Evolutionary conservation across 2,888 invertebrate species (phyloP).

Genomic region (Sabatieria punctata): DNA sequence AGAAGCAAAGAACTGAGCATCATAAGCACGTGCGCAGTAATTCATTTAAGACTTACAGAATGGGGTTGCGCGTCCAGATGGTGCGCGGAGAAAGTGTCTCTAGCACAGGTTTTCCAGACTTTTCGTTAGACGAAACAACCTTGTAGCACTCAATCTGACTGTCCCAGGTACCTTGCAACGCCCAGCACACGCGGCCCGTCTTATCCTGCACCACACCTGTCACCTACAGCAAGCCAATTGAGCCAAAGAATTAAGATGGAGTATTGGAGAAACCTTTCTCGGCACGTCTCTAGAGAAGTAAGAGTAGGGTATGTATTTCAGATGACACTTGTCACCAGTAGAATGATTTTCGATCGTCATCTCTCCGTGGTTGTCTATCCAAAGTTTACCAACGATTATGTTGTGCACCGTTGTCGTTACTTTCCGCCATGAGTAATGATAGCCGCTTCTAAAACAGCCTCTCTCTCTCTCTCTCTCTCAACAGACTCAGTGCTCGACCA

Average conservation of each 20-base stretch:
- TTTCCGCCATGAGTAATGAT: constrained; percentile 94
- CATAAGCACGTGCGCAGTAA: too few relatives aligned
- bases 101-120: constrained; percentile 49
- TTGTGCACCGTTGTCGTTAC: constrained; percentile 97
- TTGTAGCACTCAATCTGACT: constrained; percentile 83
- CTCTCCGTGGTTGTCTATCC: constrained; percentile 99
- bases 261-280: too few relatives aligned
- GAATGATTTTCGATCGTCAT: constrained; percentile 87
- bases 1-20: background rate
- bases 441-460: constrained; percentile 33
- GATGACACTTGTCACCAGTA: constrained; percentile 75
- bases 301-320: constrained; percentile 93
- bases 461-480: too few relatives aligned
- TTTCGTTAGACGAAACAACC: constrained; percentile 46
- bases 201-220: constrained; percentile 47
- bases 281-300: constrained; percentile 94
- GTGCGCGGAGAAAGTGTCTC: constrained; percentile 69
- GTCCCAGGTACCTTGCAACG: constrained; percentile 80
- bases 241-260: too few relatives aligned
- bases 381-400: constrained; percentile 94
- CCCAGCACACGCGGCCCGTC: constrained; percentile 44
- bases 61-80: constrained; percentile 67
- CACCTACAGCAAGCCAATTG: constrained; percentile 41
- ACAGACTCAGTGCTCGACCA: too few relatives aligned
- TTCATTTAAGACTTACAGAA: constrained; percentile 35